Evolutionary conservation across 2,888 invertebrate genomes (phyloP), one percentile per base, ranked within the genome.

Genomic region (Philaethria dido): DNA sequence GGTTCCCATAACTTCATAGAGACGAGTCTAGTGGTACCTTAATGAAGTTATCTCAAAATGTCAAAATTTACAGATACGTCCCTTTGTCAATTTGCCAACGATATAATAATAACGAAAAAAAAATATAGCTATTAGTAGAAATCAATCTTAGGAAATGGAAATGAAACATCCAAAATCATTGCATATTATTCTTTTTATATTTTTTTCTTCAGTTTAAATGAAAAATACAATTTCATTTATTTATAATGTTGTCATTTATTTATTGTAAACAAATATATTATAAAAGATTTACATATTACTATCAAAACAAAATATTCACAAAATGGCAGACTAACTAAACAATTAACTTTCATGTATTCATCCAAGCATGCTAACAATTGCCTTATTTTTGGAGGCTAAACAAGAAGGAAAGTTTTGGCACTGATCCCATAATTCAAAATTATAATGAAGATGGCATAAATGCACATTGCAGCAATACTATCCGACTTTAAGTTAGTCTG

Each of bases 201-300:
- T 92, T 92, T 77, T 92, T 91, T 92, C 90, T 88, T 92, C 91
- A 91, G 89, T 92, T 92, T 92, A 92, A 92, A 92, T 92, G 91
- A 91, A 91, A 92, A 92, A 92, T 92, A 92, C 92, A 92, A 87
- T 92, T 91, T 91, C 87, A 89, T 90, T 92, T 92, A 92, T 88
- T 92, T 89, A 91, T 92, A 92, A 88, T 91, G 91, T 92, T 92
- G 91, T 92, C 90, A 92, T 92, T 92, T 89, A 89, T 88, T 88
- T 92, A 91, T 90, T 90, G 91, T 92, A 92, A 92, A 92, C 92
- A 92, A 92, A 92, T 92, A 92, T 92, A 92, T 92, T 92, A 92
- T 92, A 92, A 92, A 92, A 92, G 92, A 92, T 92, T 92, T 92
- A 92, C 92, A 92, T 92, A 92, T 92, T 91, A 92, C 91, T 92